Percentiles rank a stretch among this genome's conserved stretches.
Conservation (phyloP, 1,140 invertebrate species). For the Antheraea pernyi region DNA sequence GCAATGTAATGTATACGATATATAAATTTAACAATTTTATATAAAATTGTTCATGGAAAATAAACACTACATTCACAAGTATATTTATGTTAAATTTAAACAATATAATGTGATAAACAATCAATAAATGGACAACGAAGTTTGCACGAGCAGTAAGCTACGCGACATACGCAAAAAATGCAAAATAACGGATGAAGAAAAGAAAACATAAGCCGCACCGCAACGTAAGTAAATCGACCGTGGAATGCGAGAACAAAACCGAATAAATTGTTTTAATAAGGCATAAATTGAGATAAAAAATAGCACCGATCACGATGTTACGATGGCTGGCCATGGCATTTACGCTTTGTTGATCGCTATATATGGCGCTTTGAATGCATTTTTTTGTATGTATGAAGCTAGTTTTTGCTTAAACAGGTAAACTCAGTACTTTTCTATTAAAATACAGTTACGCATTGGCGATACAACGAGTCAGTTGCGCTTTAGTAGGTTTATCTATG, state of each 20-base stretch:
- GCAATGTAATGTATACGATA: too few species aligned
- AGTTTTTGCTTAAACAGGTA: conserved; percentile 25
- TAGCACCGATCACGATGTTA: conserved; percentile 51
- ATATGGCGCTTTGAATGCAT: conserved; percentile 55
- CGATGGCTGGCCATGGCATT: conserved; percentile 71
- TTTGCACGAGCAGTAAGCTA: neutral
- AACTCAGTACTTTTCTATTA: conserved; percentile 29
- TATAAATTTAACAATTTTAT: too few species aligned
- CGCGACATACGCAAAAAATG: conserved; percentile 34
- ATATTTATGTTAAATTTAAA: too few species aligned
- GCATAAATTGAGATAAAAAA: conserved; percentile 42
- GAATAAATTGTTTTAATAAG: conserved; percentile 70
- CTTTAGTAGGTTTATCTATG: conserved; percentile 7
- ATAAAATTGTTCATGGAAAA: too few species aligned
- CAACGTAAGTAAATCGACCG: conserved; percentile 56
- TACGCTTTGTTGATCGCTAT: conserved; percentile 59
- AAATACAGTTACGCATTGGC: conserved; percentile 23
- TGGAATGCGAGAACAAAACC: conserved; percentile 50
- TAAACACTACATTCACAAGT: too few species aligned
- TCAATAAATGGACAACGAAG: neutral
- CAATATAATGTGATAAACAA: neutral
- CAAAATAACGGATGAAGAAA: conserved; percentile 58
- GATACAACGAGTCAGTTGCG: conserved; percentile 25
- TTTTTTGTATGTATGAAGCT: conserved; percentile 43
- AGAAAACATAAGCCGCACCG: conserved; percentile 49